Conservation (phyloP, 1,140 invertebrate genomes). For the Andrena cerasifolii region DNA sequence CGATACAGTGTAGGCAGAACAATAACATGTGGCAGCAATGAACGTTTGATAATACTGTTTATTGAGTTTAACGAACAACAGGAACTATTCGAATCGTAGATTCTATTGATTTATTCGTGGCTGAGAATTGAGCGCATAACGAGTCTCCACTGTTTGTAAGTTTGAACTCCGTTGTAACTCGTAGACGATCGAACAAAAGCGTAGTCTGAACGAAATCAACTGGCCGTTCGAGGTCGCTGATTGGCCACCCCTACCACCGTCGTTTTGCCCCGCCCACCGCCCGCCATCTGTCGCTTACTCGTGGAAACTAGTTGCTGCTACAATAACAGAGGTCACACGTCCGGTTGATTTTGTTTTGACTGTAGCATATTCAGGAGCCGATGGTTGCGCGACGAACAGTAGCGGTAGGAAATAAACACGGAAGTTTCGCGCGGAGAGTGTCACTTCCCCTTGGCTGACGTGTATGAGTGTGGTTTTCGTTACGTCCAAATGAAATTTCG, state of each 20-base stretch:
- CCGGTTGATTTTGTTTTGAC: too few relatives aligned
- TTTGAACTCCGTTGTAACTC: too few relatives aligned
- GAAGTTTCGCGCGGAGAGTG: not conserved
- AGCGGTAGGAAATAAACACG: not conserved
- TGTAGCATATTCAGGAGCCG: not conserved
- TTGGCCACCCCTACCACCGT: too few relatives aligned
- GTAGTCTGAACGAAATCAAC: too few relatives aligned
- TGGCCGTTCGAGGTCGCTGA: too few relatives aligned
- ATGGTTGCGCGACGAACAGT: not conserved
- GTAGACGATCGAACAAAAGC: too few relatives aligned
- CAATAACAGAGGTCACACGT: too few relatives aligned
- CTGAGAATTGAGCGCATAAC: too few relatives aligned
- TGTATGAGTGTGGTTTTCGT: constrained; percentile 1
- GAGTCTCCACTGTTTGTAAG: too few relatives aligned
- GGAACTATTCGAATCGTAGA: not conserved
- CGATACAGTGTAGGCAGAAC: constrained; percentile 1
- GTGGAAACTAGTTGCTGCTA: too few relatives aligned
- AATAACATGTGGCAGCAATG: not conserved
- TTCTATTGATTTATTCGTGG: not conserved
- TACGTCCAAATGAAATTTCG: constrained; percentile 5
- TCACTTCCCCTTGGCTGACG: not conserved
- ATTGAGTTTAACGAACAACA: not conserved
- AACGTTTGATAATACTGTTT: constrained; percentile 16
- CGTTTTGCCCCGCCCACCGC: too few relatives aligned
- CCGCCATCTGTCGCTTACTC: too few relatives aligned